A percentile compares a stretch with the other conserved stretches of the same genome.
phyloP scores from a whole-genome alignment of 1,140 invertebrate genomes.

The Trinorchestia longiramus region DNA sequence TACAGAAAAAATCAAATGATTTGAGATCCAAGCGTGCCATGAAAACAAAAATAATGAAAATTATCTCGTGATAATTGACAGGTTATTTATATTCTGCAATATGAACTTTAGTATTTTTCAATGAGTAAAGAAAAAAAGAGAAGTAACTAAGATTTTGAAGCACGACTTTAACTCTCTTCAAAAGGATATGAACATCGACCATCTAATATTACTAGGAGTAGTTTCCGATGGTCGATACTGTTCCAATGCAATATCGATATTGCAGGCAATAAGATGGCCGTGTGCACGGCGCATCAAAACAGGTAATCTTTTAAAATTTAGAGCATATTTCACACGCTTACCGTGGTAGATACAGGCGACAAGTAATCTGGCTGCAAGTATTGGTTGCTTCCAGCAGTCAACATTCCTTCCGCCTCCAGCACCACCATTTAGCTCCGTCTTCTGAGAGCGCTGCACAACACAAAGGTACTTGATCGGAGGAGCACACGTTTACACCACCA shows the following conservation, averaged over 20 bases:
- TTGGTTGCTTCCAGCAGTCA: slow-evolving; percentile 89
- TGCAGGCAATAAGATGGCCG: not conserved
- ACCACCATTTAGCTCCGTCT: slow-evolving; percentile 79
- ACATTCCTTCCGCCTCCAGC: slow-evolving; percentile 86
- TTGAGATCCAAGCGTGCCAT: too few relatives aligned
- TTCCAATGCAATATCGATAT: not conserved
- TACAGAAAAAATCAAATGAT: too few relatives aligned
- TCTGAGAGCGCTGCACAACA: not conserved
- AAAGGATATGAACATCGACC: not conserved
- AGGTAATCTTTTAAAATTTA: not conserved
- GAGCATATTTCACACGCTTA: slow-evolving; percentile 74
- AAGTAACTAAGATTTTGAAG: too few relatives aligned
- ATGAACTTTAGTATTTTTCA: too few relatives aligned
- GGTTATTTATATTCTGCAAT: too few relatives aligned
- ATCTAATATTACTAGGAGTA: too few relatives aligned
- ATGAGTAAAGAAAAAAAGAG: too few relatives aligned
- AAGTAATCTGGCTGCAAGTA: slow-evolving; percentile 94
- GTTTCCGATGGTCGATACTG: not conserved
- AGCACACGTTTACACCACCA: slow-evolving; percentile 25
- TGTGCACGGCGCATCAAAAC: not conserved
- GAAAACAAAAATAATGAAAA: too few relatives aligned
- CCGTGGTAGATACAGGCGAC: slow-evolving; percentile 89
- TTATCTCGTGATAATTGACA: too few relatives aligned
- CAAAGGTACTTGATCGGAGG: slow-evolving; percentile 14
- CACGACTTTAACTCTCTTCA: too few relatives aligned